Evolutionary conservation across 2,888 invertebrate genomes (phyloP).

Genomic region (Dioctria rufipes): DNA sequence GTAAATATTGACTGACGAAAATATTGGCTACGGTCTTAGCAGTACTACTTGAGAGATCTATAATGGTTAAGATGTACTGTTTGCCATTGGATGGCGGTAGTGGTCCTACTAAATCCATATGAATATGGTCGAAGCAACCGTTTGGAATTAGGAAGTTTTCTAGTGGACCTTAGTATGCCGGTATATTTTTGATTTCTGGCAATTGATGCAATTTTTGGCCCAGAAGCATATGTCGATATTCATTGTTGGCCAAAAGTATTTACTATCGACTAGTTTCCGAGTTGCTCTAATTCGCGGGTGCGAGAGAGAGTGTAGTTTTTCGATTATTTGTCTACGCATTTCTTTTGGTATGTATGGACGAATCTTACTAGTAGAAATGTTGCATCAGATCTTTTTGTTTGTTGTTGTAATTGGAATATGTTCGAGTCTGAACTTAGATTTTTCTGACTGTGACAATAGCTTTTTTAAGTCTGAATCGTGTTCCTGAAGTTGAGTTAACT

Average conservation of each 20-base stretch:
- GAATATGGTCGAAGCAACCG: constrained; percentile 64
- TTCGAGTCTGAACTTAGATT: too few species aligned
- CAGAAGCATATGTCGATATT: constrained; percentile 62
- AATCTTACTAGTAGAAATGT: constrained; percentile 5
- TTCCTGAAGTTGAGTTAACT: constrained; percentile 1
- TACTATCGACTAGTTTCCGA: constrained; percentile 59
- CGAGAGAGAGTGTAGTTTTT: constrained; percentile 7
- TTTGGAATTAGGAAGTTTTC: constrained; percentile 60
- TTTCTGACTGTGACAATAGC: too few species aligned
- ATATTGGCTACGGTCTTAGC: constrained; percentile 55
- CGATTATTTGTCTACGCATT: constrained; percentile 37
- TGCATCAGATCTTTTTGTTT: constrained; percentile 13
- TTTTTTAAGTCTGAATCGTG: constrained; percentile 6
- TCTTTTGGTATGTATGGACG: constrained; percentile 60
- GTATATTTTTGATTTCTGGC: constrained; percentile 64
- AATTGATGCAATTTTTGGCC: constrained; percentile 63
- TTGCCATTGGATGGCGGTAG: constrained; percentile 62
- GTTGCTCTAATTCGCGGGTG: constrained; percentile 60
- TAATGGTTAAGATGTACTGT: constrained; percentile 62
- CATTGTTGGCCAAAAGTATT: constrained; percentile 63
- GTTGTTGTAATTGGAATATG: background rate
- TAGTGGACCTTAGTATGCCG: constrained; percentile 62
- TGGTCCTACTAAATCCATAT: constrained; percentile 66
- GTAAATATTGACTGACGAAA: constrained; percentile 53
- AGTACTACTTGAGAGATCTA: constrained; percentile 62